phyloP scores from a whole-genome alignment of 2,888 invertebrate species.

The Sphinx pinastri region DNA sequence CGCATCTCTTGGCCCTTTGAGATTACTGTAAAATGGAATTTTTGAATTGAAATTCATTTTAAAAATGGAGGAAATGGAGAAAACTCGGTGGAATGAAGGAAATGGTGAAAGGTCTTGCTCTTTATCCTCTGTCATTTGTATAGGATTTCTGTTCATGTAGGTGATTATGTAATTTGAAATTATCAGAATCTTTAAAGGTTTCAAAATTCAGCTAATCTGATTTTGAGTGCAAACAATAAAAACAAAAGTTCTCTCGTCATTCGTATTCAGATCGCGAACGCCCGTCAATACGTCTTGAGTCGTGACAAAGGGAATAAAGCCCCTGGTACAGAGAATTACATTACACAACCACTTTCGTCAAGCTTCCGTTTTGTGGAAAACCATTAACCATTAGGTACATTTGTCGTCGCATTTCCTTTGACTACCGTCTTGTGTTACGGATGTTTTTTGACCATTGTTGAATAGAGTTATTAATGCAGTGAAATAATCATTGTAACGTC shows the following conservation, averaged over 20 bases:
- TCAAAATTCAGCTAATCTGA: slow-evolving; percentile 1
- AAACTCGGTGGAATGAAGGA: too few species aligned
- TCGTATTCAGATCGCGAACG: slow-evolving; percentile 30
- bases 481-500: neutral
- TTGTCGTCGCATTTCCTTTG: slow-evolving; percentile 20
- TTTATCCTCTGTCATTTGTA: neutral
- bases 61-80: neutral
- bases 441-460: slow-evolving; percentile 7
- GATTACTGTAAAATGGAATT: slow-evolving; percentile 43
- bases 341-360: slow-evolving; percentile 25
- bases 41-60: slow-evolving; percentile 28
- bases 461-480: neutral
- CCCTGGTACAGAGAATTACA: slow-evolving; percentile 3
- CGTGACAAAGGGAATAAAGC: slow-evolving; percentile 45
- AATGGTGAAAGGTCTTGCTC: neutral
- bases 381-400: slow-evolving; percentile 25
- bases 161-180: neutral
- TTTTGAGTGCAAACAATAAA: slow-evolving; percentile 6
- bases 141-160: neutral
- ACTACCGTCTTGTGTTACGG: slow-evolving; percentile 5
- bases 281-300: slow-evolving; percentile 45
- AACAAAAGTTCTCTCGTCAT: slow-evolving; percentile 14
- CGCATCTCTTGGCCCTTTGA: slow-evolving; percentile 43
- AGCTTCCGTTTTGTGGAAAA: slow-evolving; percentile 24
- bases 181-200: too few species aligned